Base-by-base conservation (phyloP, 2,113 vertebrate genomes). In the Mobula birostris region DNA sequence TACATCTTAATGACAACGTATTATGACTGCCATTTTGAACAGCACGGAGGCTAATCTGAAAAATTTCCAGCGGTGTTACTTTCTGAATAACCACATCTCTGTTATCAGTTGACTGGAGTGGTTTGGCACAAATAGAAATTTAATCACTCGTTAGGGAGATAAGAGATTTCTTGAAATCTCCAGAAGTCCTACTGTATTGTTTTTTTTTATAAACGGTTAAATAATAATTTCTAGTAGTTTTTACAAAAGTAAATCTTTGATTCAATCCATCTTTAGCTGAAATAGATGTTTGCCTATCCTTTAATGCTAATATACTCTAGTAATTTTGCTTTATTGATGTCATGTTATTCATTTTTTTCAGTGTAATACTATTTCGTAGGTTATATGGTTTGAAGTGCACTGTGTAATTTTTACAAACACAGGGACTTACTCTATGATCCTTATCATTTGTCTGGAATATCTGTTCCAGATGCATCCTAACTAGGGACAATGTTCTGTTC, bases 361-460 rank as follows among this genome's bases (percentile, higher is more conserved):
- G 58, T n/a, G 36, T 72, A 66, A 92, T 72, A 40, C n/a, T 32
- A 63, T 92, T n/a, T 36, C 68, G 87, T 63, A 68, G 12, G 61
- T 68, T n/a, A 21, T 24, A 72, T 48, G 90, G 27, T 32, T 32
- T 90, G 63, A n/a, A 1, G 15, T 36, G 68, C 90, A 92, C 32
- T 70, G 68, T 74, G 24, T 72, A 93, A 93, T 76, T 63, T 90
- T 90, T 90, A 66, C n/a, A 90, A 90, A 93, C 68, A 74, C 68
- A 76, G 70, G 32, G 74, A 74, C 68, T 27, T 36, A 74, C 36
- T 74, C 90, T 93, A 32, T 93, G 91, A 93, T 93, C 91, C 91
- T 74, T 93, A 93, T 93, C 91, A 74, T 76, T 93, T 56, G 91
- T 74, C 72, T 24, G n/a, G 7, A 74, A 74, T 93, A 93, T 93